Base-by-base conservation (phyloP, 2,888 invertebrate genomes). In the Aquatica leii region DNA sequence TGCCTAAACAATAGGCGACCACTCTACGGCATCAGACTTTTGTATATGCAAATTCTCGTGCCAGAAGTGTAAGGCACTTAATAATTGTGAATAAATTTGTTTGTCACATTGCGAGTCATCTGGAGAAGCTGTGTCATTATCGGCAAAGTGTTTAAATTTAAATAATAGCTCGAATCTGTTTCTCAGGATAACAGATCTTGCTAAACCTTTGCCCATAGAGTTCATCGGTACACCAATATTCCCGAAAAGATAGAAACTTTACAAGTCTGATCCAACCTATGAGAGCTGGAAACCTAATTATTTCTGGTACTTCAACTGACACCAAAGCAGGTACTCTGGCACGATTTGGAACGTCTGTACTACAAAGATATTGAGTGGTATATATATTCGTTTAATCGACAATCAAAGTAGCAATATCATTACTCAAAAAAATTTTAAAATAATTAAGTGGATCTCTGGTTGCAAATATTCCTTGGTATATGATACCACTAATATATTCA, bases 1-100 rank as follows among this genome's bases (percentile, higher is more conserved):
- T 53, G 59, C 24, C 40, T n/a, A 37, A 59, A 59, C 20, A 59
- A n/a, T 35, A 60, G 60, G 20, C 60, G 46, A 8, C 24, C 60
- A 43, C 60, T 2, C 46, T 14, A 46, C 18, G 46, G 46, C 12
- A 37, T 37, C 37, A 37, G 37, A 37, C 37, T 37, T 8, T 12
- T n/a, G 37, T 37, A 2, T 37, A 11, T 37, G 37, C 2, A 37
- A 12, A 37, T 37, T 37, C 37, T 37, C 21, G 17, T 8, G n/a
- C 6, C 24, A 24, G 24, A 6, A 24, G 24, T 24, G 24, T 24
- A 24, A 24, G 24, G 20, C 49, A 15, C 20, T 49, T 49, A 1
- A 49, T 49, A 49, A 17, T 49, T 49, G n/a, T 49, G 49, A 49
- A 49, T 6, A 20, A 49, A 17, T 20, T 49, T 49, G 21, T 49